Conservation (phyloP, 1,140 invertebrate genomes). For the Megalopta genalis region DNA sequence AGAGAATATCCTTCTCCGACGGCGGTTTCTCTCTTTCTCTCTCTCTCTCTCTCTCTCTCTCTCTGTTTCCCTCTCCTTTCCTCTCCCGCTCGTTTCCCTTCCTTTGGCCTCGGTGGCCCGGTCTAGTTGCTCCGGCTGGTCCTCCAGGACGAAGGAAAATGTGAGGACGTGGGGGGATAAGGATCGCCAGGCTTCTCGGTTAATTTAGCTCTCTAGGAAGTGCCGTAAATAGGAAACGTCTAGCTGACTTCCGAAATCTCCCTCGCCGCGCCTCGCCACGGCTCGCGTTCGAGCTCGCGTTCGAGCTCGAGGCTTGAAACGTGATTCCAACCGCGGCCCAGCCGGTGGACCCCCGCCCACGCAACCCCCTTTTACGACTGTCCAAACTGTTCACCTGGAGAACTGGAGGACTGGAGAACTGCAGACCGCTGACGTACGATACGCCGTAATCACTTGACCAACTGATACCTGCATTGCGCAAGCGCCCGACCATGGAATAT, state of each 20-base stretch:
- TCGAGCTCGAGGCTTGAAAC: slow-evolving; percentile 26
- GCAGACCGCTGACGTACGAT: slow-evolving; percentile 54
- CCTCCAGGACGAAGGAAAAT: slow-evolving; percentile 66
- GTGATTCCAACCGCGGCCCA: not conserved
- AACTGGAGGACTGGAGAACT: no score
- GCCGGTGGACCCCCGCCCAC: not conserved
- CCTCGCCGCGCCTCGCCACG: not conserved
- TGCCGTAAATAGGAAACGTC: slow-evolving; percentile 75
- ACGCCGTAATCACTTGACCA: slow-evolving; percentile 44
- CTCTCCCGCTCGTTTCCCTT: not conserved
- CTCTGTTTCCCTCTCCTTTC: no score
- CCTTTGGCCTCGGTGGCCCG: not conserved
- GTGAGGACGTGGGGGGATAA: slow-evolving; percentile 72
- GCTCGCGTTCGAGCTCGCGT: no score
- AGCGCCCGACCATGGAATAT: slow-evolving; percentile 62
- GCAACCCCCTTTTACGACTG: slow-evolving; percentile 22
- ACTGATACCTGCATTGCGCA: slow-evolving; percentile 53
- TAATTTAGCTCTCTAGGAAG: slow-evolving; percentile 76
- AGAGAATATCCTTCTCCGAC: slow-evolving; percentile 53
- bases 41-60: not conserved
- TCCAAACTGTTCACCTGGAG: slow-evolving; percentile 16
- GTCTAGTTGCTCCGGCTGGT: slow-evolving; percentile 27
- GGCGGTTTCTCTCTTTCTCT: not conserved
- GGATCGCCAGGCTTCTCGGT: slow-evolving; percentile 74
- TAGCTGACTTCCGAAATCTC: slow-evolving; percentile 46